These are phyloP conservation scores for Falco concolor DNA, from an alignment of 2,797 vertebrate species.

Conservation along the genomic window DNA sequence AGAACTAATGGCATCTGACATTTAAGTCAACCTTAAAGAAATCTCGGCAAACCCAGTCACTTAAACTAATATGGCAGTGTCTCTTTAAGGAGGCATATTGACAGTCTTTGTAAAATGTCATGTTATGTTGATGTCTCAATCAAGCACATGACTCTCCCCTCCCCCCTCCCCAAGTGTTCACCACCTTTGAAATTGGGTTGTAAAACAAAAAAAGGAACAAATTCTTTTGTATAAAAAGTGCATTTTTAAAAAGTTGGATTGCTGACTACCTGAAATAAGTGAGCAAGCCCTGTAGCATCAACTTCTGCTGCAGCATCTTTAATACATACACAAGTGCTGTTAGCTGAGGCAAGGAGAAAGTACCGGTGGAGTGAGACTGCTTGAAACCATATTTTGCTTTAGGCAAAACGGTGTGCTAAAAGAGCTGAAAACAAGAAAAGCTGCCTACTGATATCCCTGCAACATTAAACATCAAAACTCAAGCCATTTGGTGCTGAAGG, in stretches of 20 bases:
- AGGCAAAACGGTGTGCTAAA: slow-evolving; percentile 68
- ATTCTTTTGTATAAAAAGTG: slow-evolving; percentile 12
- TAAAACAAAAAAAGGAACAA: not conserved
- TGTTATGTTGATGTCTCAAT: slow-evolving; percentile 29
- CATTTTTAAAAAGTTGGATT: not conserved
- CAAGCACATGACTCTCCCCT: not conserved
- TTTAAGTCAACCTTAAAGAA: slow-evolving; percentile 71
- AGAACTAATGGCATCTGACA: slow-evolving; percentile 70
- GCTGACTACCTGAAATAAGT: slow-evolving; percentile 51
- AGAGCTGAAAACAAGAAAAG: slow-evolving; percentile 63
- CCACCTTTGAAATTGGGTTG: slow-evolving; percentile 26
- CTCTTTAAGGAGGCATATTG: slow-evolving; percentile 40
- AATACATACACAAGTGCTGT: slow-evolving; percentile 21
- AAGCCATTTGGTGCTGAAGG: slow-evolving; percentile 37
- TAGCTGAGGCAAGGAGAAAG: slow-evolving; percentile 60
- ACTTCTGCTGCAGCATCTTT: slow-evolving; percentile 47
- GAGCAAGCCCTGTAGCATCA: slow-evolving; percentile 54
- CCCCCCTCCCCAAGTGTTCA: not conserved
- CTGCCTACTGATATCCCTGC: slow-evolving; percentile 50
- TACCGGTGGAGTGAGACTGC: slow-evolving; percentile 27
- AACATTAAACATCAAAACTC: slow-evolving; percentile 68
- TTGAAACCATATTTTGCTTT: slow-evolving; percentile 68
- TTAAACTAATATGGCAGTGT: slow-evolving; percentile 46
- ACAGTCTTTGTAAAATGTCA: slow-evolving; percentile 7
- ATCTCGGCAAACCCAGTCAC: slow-evolving; percentile 64